phyloP scores from a whole-genome alignment of 2,888 invertebrate genomes.

The Thysanoteuthis rhombus region DNA sequence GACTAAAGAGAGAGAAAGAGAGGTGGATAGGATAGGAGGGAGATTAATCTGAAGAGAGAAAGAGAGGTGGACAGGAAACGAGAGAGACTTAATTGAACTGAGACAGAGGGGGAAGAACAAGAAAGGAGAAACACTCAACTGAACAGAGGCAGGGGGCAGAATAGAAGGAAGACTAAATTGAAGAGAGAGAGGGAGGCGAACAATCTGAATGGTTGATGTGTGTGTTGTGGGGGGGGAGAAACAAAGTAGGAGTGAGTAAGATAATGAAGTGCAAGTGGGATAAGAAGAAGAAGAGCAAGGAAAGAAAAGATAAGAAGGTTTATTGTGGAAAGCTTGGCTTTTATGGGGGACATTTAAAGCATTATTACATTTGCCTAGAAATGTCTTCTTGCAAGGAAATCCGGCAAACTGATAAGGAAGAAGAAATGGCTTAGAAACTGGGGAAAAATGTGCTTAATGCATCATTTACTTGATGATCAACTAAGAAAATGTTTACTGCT shows the following conservation, averaged over 20 bases:
- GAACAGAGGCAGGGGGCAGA: background rate
- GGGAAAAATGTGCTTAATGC: background rate
- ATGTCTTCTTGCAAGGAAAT: background rate
- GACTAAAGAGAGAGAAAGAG: background rate
- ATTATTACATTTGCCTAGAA: background rate
- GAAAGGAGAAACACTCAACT: no score
- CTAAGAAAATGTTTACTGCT: background rate
- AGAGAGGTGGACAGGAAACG: background rate
- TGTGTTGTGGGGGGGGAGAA: background rate
- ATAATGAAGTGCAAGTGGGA: background rate
- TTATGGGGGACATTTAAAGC: background rate
- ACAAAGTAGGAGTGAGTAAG: background rate
- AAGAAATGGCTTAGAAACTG: background rate
- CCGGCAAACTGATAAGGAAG: background rate
- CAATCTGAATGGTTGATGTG: background rate
- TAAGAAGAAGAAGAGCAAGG: background rate
- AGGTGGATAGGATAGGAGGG: no score
- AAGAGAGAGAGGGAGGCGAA: background rate
- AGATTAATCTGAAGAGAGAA: no score
- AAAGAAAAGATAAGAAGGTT: background rate
- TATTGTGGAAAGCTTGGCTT: background rate
- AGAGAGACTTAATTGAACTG: background rate
- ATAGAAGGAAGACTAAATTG: background rate
- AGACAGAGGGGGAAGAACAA: background rate
- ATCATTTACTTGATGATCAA: background rate